Evolutionary conservation across 2,113 vertebrate genomes (phyloP).

Genomic region (Martes martes): DNA sequence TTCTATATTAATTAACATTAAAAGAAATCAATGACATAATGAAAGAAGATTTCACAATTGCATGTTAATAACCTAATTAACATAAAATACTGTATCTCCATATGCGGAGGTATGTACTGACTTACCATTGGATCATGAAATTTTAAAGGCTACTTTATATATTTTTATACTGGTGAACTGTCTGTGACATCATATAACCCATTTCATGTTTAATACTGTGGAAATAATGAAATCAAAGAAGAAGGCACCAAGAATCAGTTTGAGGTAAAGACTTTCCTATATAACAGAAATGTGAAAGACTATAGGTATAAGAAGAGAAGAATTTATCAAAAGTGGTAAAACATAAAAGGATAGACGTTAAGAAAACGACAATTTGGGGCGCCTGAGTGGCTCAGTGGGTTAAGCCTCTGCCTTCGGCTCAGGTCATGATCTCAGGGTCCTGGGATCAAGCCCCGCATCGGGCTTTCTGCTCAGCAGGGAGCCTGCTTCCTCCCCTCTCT

Average conservation of each 20-base stretch:
- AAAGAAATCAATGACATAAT: background rate
- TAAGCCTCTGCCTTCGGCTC: no score
- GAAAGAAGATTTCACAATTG: background rate
- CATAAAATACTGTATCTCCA: background rate
- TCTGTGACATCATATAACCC: background rate
- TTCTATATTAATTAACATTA: background rate
- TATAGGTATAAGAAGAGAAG: background rate
- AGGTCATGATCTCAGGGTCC: no score
- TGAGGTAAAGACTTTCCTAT: background rate
- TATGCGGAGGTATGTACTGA: background rate
- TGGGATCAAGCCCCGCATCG: no score
- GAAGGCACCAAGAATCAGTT: background rate
- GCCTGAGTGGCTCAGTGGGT: no score
- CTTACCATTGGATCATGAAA: background rate
- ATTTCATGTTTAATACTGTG: background rate
- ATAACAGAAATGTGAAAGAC: background rate
- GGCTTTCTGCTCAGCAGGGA: no score
- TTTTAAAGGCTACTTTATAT: background rate
- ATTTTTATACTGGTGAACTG: background rate
- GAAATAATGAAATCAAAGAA: background rate
- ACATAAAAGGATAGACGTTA: background rate
- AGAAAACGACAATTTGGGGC: background rate
- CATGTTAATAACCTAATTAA: background rate
- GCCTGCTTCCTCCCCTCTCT: no score
- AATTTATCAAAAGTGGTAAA: background rate